Percentiles rank a stretch among this genome's conserved stretches.
These are phyloP conservation scores for Spatulosminthurus flaviceps DNA, from an alignment of 2,888 invertebrate species.

Conservation along the genomic window DNA sequence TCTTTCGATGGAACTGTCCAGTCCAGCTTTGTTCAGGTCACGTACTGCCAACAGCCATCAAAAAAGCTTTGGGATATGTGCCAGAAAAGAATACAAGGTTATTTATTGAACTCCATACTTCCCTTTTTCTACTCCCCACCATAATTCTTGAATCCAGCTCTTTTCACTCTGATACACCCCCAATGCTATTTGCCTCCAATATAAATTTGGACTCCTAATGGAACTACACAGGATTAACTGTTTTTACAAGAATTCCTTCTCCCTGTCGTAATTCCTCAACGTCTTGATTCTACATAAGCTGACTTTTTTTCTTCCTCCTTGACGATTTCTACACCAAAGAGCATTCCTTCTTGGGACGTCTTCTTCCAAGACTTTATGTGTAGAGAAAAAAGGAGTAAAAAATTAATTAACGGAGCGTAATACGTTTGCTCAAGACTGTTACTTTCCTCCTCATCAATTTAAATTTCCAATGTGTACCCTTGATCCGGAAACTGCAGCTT, in stretches of 20 bases:
- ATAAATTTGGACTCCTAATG: not conserved
- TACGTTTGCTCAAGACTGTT: too few species aligned
- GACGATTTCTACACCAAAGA: not conserved
- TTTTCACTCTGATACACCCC: not conserved
- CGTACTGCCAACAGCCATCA: conserved; percentile 29
- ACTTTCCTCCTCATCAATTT: not conserved
- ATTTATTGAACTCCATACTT: conserved; percentile 39
- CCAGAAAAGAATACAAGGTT: conserved; percentile 10
- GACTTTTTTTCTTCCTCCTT: not conserved
- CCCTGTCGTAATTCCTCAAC: conserved; percentile 12
- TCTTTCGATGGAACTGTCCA: conserved; percentile 32
- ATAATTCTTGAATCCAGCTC: not conserved
- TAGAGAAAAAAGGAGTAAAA: too few species aligned
- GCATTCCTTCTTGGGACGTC: not conserved
- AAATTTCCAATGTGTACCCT: not conserved
- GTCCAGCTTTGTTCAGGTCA: conserved; percentile 47
- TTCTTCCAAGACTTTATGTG: too few species aligned
- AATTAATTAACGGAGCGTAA: too few species aligned
- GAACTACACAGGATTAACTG: conserved; percentile 15
- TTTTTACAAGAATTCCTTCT: not conserved
- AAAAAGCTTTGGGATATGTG: conserved; percentile 18
- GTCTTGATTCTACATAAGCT: not conserved
- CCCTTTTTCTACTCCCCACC: conserved; percentile 21
- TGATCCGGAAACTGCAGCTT: too few species aligned
- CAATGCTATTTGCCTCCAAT: not conserved